phyloP scores from a whole-genome alignment of 1,140 invertebrate genomes.

The Cepaea nemoralis region DNA sequence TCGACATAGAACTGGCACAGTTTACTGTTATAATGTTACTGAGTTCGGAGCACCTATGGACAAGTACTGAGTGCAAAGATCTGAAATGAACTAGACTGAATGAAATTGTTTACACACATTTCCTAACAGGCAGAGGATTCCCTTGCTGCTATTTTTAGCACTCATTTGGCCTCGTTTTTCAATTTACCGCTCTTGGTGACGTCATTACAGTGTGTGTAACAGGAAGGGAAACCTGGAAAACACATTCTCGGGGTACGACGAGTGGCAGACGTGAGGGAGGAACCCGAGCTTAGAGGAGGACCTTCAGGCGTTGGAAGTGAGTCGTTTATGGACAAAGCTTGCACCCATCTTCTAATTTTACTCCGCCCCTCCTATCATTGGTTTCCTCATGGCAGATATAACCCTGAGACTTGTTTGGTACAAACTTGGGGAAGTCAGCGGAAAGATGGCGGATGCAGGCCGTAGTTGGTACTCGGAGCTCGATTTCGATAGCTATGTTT shows the following conservation, averaged over 20 bases:
- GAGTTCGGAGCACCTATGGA: too few species aligned
- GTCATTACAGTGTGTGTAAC: neutral
- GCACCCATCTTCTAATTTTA: constrained; percentile 50
- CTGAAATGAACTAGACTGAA: too few species aligned
- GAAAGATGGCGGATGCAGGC: constrained; percentile 82
- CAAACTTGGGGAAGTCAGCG: constrained; percentile 77
- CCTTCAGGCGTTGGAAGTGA: constrained; percentile 22
- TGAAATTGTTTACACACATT: too few species aligned
- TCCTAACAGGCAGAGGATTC: too few species aligned
- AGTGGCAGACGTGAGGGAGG: constrained; percentile 32
- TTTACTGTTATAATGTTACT: too few species aligned
- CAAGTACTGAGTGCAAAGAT: too few species aligned
- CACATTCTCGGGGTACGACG: constrained; percentile 23
- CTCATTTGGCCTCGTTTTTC: neutral
- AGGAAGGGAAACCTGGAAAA: constrained; percentile 19
- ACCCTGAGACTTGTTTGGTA: constrained; percentile 79
- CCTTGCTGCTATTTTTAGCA: neutral
- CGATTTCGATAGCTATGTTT: constrained; percentile 60
- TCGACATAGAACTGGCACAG: too few species aligned
- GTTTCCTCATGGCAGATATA: constrained; percentile 66
- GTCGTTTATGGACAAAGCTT: constrained; percentile 55
- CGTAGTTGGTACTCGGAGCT: constrained; percentile 58
- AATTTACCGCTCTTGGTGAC: neutral
- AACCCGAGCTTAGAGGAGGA: constrained; percentile 47
- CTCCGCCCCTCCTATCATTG: constrained; percentile 51